Evolutionary conservation across 1,140 invertebrate species (phyloP).

Genomic region (Sarcophaga peregrina): DNA sequence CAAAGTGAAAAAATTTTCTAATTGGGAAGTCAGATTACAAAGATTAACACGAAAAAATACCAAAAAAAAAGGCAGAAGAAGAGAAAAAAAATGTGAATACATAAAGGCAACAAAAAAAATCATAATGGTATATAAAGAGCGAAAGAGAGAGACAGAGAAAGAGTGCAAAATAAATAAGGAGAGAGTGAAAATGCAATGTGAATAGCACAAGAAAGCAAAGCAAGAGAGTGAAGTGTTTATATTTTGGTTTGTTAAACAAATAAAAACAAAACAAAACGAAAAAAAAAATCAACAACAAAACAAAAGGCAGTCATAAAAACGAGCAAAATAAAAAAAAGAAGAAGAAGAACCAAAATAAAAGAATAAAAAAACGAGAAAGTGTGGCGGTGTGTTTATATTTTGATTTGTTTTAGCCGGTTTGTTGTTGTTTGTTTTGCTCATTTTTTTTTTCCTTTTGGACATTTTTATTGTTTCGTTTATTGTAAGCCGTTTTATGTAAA

Average conservation of each 20-base stretch:
- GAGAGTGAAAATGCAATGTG: slow-evolving; percentile 6
- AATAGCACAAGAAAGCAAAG: neutral
- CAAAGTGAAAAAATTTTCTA: slow-evolving; percentile 38
- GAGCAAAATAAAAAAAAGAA: neutral
- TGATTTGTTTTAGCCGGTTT: slow-evolving; percentile 34
- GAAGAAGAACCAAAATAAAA: neutral
- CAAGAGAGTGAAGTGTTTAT: slow-evolving; percentile 25
- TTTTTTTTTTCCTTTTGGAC: neutral
- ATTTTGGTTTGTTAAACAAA: slow-evolving; percentile 37
- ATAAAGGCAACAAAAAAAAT: slow-evolving; percentile 25
- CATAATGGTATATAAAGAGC: slow-evolving; percentile 23
- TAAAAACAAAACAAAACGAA: neutral
- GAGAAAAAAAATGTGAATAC: slow-evolving; percentile 24
- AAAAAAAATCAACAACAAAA: neutral
- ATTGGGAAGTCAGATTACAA: slow-evolving; percentile 41
- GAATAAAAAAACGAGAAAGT: neutral
- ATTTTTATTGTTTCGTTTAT: too few species aligned
- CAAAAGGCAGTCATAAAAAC: neutral
- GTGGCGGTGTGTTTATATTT: slow-evolving; percentile 22
- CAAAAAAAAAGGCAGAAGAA: slow-evolving; percentile 24
- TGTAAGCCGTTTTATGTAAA: too few species aligned
- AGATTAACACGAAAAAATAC: slow-evolving; percentile 13
- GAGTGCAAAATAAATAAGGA: slow-evolving; percentile 25
- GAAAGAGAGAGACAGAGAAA: too few species aligned
- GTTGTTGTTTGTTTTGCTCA: neutral